phyloP scores from a whole-genome alignment of 2,888 invertebrate species.

The Eustalomyia histrio region DNA sequence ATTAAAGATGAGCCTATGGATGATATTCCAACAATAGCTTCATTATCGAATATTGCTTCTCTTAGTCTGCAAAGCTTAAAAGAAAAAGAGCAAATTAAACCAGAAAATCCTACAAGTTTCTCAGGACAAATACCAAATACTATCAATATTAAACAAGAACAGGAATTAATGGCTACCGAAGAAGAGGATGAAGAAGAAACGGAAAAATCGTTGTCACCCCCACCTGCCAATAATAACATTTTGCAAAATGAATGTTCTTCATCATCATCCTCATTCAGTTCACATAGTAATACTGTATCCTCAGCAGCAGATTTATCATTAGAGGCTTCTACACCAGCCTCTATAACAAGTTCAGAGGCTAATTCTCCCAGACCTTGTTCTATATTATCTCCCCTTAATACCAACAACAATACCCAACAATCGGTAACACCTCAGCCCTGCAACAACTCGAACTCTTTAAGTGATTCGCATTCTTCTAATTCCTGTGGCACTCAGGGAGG shows the following conservation, averaged over 20 bases:
- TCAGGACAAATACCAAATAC: constrained; percentile 68
- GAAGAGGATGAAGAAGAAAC: constrained; percentile 23
- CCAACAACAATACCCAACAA: constrained; percentile 27
- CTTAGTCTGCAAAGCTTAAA: neutral
- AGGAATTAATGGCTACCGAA: constrained; percentile 64
- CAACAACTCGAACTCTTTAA: constrained; percentile 64
- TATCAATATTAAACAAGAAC: constrained; percentile 69
- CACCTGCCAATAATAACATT: constrained; percentile 34
- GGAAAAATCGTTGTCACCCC: constrained; percentile 48
- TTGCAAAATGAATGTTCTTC: constrained; percentile 68
- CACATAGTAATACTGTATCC: constrained; percentile 70
- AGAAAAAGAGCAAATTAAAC: constrained; percentile 35
- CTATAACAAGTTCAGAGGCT: constrained; percentile 79
- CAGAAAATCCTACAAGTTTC: constrained; percentile 67
- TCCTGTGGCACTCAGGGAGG: constrained; percentile 50
- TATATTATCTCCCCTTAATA: constrained; percentile 58
- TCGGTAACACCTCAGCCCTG: constrained; percentile 68
- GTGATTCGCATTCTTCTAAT: constrained; percentile 62
- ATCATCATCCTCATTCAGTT: constrained; percentile 71
- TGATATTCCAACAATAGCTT: constrained; percentile 59
- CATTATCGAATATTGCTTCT: constrained; percentile 46
- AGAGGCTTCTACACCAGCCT: constrained; percentile 79
- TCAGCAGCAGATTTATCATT: constrained; percentile 76
- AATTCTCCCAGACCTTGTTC: constrained; percentile 63
- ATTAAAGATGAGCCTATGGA: constrained; percentile 74